Base-by-base conservation (phyloP, 1,140 invertebrate species). In the Hyles vespertilio region DNA sequence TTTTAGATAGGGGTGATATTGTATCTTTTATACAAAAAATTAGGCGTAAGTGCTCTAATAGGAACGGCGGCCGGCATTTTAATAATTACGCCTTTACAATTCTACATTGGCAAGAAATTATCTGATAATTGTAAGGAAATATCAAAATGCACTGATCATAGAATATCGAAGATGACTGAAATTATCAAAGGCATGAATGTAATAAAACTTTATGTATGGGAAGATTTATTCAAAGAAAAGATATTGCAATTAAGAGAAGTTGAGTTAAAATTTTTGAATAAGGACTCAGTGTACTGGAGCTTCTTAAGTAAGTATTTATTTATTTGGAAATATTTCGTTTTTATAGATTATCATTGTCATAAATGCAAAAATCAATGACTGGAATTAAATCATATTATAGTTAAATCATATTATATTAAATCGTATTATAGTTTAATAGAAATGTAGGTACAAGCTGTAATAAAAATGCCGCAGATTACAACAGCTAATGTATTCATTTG, bases 121-220 rank as follows among this genome's bases (percentile, higher is more conserved):
- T 94, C 93, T 0, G 87, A 89, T 9, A 95, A 95, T 72, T 92
- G 92, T 3, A 93, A 93, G 74, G 81, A 84, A 43, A 92, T 94
- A 40, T 90, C 94, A 67, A 94, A 93, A 80, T 91, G 90, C 47
- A 94, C 93, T 12, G 96, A 97, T 77, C 92, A 93, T 62, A 90
- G 96, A 43, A 84, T 97, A 44, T 92, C 93, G 50, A 92, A 93
- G 77, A 93, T 95, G 45, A 95, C 94, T 59, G 96, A 97, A 86
- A 91, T 95, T 51, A 84, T 97, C 34, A 93, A 96, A 76, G 95
- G 95, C 5, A 96, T 97, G 11, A 93, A 94, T 80, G 89, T 96
- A 3, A 92, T 97, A 8, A 97, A 97, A 74, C 87, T 97, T 3
- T 93, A 94, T 74, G 94, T 94, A 9, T 97, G 95, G 96, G 96